Conservation (phyloP, 1,140 invertebrate genomes). For the Bombus cullumanus region DNA sequence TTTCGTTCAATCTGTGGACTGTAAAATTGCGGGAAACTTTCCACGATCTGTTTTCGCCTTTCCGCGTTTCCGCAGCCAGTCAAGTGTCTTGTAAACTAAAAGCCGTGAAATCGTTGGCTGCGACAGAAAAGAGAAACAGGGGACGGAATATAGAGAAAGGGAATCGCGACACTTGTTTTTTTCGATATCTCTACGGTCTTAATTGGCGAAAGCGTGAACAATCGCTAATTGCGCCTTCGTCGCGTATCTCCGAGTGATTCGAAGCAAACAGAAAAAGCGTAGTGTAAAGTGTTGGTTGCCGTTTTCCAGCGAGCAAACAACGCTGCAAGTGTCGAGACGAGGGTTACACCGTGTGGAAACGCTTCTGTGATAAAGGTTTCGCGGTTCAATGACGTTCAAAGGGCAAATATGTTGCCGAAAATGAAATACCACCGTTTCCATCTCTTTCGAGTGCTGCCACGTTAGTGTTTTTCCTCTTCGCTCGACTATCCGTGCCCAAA, state of each 20-base stretch:
- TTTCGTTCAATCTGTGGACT: neutral
- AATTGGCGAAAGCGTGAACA: slow-evolving; percentile 44
- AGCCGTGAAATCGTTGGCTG: slow-evolving; percentile 1
- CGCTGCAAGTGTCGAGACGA: slow-evolving; percentile 43
- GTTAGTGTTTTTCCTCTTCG: neutral
- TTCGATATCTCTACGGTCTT: slow-evolving; percentile 33
- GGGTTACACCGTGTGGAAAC: slow-evolving; percentile 17
- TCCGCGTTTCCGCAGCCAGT: neutral
- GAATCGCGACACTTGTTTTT: slow-evolving; percentile 25
- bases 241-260: slow-evolving; percentile 10
- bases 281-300: slow-evolving; percentile 30
- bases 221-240: slow-evolving; percentile 48
- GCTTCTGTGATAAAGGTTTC: slow-evolving; percentile 34
- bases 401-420: slow-evolving; percentile 28
- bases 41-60: neutral
- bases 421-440: slow-evolving; percentile 1
- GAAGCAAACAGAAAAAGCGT: neutral
- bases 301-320: slow-evolving; percentile 50
- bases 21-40: neutral
- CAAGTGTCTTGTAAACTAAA: slow-evolving; percentile 16
- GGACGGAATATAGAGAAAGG: neutral
- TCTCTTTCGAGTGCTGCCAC: neutral
- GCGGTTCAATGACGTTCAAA: slow-evolving; percentile 58
- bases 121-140: neutral
- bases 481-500: no score